Evolutionary conservation across 2,888 invertebrate species (phyloP).

Genomic region (Ectemnius continuus): DNA sequence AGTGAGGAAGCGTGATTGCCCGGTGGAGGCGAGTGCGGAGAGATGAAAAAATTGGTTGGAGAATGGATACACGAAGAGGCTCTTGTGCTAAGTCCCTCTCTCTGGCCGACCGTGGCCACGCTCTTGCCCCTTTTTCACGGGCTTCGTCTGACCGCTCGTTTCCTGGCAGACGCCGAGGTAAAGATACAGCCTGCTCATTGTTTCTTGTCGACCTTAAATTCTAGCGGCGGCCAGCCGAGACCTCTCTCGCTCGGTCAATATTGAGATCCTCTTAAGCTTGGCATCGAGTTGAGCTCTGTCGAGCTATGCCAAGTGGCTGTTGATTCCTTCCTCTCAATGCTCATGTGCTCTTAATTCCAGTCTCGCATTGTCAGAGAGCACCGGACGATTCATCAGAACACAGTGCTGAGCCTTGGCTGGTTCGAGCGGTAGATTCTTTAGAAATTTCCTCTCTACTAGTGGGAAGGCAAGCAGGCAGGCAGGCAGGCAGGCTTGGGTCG

Average conservation of each 20-base stretch:
- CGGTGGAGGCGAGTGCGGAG: conserved; percentile 11
- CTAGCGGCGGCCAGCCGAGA: neutral
- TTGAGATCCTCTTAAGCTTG: neutral
- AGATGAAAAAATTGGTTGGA: conserved; percentile 31
- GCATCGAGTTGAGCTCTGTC: neutral
- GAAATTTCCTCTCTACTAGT: too few relatives aligned
- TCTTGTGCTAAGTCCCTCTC: conserved; percentile 43
- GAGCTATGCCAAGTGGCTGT: neutral
- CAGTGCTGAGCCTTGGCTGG: too few relatives aligned
- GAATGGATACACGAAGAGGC: conserved; percentile 46
- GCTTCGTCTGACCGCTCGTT: conserved; percentile 13
- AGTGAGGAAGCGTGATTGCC: neutral
- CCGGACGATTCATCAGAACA: too few relatives aligned
- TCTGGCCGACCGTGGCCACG: conserved; percentile 30
- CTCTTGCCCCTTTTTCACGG: conserved; percentile 29
- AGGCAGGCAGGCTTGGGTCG: too few relatives aligned
- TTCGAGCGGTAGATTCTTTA: too few relatives aligned
- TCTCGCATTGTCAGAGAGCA: too few relatives aligned
- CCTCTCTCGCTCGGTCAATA: neutral
- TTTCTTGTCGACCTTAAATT: neutral
- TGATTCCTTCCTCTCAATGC: conserved; percentile 2
- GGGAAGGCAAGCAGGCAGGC: too few relatives aligned
- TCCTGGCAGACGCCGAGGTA: conserved; percentile 22
- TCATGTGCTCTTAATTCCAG: too few relatives aligned
- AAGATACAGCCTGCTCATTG: conserved; percentile 11